These are phyloP conservation scores for Adoxophyes honmai DNA, from an alignment of 1,140 invertebrate genomes.

Conservation along the genomic window DNA sequence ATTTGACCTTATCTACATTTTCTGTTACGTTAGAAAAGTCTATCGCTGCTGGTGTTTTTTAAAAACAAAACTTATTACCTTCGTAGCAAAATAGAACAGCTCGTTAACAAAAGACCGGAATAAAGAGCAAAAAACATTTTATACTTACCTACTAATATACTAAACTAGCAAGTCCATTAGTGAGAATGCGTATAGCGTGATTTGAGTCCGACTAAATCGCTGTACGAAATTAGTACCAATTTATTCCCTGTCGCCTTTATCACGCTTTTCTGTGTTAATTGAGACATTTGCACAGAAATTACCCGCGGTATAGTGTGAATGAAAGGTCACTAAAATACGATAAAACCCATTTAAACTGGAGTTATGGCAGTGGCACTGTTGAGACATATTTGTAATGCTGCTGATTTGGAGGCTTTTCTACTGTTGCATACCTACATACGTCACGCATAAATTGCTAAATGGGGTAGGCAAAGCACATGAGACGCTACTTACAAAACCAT, in stretches of 20 bases:
- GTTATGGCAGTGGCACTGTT: slow-evolving; percentile 9
- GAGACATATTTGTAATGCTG: slow-evolving; percentile 15
- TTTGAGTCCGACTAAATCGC: slow-evolving; percentile 55
- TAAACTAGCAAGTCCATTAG: slow-evolving; percentile 15
- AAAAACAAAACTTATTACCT: too few relatives aligned
- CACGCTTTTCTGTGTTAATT: slow-evolving; percentile 65
- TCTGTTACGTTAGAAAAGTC: too few relatives aligned
- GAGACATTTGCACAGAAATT: slow-evolving; percentile 69
- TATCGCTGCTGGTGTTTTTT: too few relatives aligned
- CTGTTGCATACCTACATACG: too few relatives aligned
- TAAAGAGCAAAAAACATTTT: too few relatives aligned
- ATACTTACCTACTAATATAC: slow-evolving; percentile 8
- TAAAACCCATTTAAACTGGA: slow-evolving; percentile 28
- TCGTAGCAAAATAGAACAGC: too few relatives aligned
- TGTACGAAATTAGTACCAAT: slow-evolving; percentile 56
- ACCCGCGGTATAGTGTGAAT: slow-evolving; percentile 37
- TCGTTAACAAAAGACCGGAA: too few relatives aligned
- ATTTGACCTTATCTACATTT: too few relatives aligned
- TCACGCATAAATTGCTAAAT: too few relatives aligned
- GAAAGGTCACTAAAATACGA: slow-evolving; percentile 33
- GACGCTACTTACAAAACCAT: too few relatives aligned
- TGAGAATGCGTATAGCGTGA: slow-evolving; percentile 35
- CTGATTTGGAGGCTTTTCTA: not conserved
- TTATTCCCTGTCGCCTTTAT: slow-evolving; percentile 63
- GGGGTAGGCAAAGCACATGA: too few relatives aligned